phyloP scores from a whole-genome alignment of 1,140 invertebrate species.

The Diachasmimorpha longicaudata region DNA sequence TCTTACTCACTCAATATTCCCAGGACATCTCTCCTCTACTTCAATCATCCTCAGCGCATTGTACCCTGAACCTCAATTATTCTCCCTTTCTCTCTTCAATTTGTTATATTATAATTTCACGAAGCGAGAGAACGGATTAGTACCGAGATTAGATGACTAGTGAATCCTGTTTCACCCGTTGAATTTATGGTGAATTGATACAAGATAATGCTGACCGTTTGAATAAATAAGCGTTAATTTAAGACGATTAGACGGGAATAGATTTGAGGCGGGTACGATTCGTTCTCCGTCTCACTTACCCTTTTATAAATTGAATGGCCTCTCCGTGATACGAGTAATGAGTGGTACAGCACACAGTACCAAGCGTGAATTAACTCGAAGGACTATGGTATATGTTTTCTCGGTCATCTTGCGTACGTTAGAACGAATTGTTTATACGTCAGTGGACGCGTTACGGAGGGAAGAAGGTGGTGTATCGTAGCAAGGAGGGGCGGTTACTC shows the following conservation, averaged over 20 bases:
- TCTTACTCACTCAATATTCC: conserved; percentile 26
- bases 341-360: background rate
- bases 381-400: background rate
- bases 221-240: conserved; percentile 20
- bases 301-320: background rate
- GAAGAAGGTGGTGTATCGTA: background rate
- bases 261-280: background rate
- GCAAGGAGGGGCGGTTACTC: conserved; percentile 27
- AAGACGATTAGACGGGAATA: conserved; percentile 8
- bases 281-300: background rate
- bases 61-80: background rate
- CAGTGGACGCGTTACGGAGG: background rate
- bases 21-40: background rate
- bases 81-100: background rate
- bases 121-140: background rate
- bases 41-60: background rate
- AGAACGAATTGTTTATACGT: conserved; percentile 22
- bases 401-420: background rate
- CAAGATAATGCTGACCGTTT: conserved; percentile 1
- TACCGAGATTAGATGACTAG: background rate
- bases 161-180: background rate
- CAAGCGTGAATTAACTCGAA: background rate
- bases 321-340: conserved; percentile 7
- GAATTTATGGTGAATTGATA: conserved; percentile 3
- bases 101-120: background rate